Evolutionary conservation across 2,113 vertebrate genomes (phyloP).

Genomic region (Caranx ignobilis): DNA sequence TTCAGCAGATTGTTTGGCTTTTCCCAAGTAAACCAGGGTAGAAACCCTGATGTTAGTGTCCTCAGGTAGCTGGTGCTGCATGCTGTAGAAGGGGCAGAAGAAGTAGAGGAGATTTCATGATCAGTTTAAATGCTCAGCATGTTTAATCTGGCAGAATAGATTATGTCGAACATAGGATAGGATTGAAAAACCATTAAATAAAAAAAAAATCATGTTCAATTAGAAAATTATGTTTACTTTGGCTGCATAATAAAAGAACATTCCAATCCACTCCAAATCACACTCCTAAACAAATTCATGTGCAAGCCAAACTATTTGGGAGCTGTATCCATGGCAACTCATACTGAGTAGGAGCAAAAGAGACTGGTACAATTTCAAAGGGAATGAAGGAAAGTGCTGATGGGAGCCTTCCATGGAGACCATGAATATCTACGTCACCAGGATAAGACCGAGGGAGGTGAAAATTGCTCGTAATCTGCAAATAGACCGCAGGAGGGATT

Average conservation of each 20-base stretch:
- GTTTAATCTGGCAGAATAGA: not conserved
- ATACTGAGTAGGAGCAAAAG: slow-evolving; percentile 78
- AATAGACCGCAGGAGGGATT: slow-evolving; percentile 17
- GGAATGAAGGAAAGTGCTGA: slow-evolving; percentile 73
- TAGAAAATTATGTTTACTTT: slow-evolving; percentile 51
- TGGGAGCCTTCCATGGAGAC: slow-evolving; percentile 71
- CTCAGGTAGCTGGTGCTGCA: slow-evolving; percentile 18
- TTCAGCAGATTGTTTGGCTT: slow-evolving; percentile 36
- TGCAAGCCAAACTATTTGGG: slow-evolving; percentile 72
- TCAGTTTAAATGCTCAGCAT: not conserved
- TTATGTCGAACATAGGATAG: not conserved
- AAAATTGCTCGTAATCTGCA: slow-evolving; percentile 48
- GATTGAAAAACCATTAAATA: not conserved
- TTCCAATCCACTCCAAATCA: slow-evolving; percentile 61
- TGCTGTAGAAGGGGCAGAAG: not conserved
- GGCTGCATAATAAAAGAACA: slow-evolving; percentile 67
- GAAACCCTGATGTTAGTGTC: not conserved
- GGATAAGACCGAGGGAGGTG: slow-evolving; percentile 38
- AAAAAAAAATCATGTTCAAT: slow-evolving; percentile 11
- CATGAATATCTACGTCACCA: slow-evolving; percentile 65
- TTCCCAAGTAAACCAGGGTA: slow-evolving; percentile 15
- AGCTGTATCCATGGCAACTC: slow-evolving; percentile 80
- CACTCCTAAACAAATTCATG: slow-evolving; percentile 76
- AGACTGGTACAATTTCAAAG: slow-evolving; percentile 74
- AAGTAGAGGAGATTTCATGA: not conserved